Percentiles rank a stretch among this genome's conserved stretches.
Conservation (phyloP, 2,113 vertebrate genomes). For the Piliocolobus tephrosceles region DNA sequence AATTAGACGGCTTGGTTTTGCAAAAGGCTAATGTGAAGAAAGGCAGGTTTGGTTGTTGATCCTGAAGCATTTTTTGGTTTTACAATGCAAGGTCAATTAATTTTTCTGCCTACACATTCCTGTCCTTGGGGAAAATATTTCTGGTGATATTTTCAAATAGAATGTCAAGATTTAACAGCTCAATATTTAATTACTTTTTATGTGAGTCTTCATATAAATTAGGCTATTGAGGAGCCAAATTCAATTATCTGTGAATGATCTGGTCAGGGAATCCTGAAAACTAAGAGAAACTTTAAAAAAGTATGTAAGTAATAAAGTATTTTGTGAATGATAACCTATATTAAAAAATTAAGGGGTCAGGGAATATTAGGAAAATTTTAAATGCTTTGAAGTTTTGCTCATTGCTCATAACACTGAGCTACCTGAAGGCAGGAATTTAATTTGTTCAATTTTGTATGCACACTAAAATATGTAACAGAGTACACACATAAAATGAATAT, state of each 20-base stretch:
- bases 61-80: constrained; percentile 65
- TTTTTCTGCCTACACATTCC: constrained; percentile 78
- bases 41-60: constrained; percentile 73
- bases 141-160: constrained; percentile 72
- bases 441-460: not conserved
- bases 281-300: constrained; percentile 12
- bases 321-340: not conserved
- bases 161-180: constrained; percentile 77
- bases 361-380: constrained; percentile 19
- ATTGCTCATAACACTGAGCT: not conserved
- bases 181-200: constrained; percentile 72
- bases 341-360: too few relatives aligned
- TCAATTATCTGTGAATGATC: constrained; percentile 47
- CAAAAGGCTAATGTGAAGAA: constrained; percentile 70
- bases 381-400: not conserved
- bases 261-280: constrained; percentile 11
- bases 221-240: constrained; percentile 58
- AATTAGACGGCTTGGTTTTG: constrained; percentile 70
- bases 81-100: constrained; percentile 75
- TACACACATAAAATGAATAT: not conserved
- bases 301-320: not conserved
- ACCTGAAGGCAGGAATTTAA: not conserved
- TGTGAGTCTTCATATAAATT: constrained; percentile 66
- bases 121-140: constrained; percentile 71
- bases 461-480: not conserved